Evolutionary conservation across 2,888 invertebrate species (phyloP).

Genomic region (Nymphalis urticae): DNA sequence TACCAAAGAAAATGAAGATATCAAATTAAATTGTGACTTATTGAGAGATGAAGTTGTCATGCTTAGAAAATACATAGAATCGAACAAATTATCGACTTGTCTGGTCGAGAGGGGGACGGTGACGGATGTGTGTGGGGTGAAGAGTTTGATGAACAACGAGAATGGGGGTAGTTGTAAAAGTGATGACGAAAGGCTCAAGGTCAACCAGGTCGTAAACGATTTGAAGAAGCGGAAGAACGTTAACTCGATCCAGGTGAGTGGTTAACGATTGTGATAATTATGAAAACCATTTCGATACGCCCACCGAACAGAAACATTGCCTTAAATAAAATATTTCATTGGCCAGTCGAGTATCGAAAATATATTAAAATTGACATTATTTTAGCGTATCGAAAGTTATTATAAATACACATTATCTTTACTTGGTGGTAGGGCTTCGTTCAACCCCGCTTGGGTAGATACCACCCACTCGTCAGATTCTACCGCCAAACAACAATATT

Average conservation of each 20-base stretch:
- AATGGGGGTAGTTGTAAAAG: constrained; percentile 41
- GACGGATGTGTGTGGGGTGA: constrained; percentile 47
- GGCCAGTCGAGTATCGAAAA: no score
- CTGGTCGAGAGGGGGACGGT: constrained; percentile 55
- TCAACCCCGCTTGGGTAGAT: no score
- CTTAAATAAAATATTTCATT: no score
- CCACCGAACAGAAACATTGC: no score
- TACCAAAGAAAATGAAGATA: constrained; percentile 44
- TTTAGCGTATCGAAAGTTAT: no score
- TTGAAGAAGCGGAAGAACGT: constrained; percentile 70
- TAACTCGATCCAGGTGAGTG: constrained; percentile 61
- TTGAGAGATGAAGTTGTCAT: constrained; percentile 57
- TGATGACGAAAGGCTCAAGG: constrained; percentile 47
- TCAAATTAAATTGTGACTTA: constrained; percentile 53
- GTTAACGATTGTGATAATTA: not conserved
- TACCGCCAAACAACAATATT: no score
- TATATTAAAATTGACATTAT: no score
- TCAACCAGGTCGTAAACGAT: constrained; percentile 63
- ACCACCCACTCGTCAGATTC: no score
- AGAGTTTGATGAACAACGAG: constrained; percentile 55
- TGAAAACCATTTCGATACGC: no score
- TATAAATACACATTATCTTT: no score
- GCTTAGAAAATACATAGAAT: constrained; percentile 56
- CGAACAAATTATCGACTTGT: constrained; percentile 50
- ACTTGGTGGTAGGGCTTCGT: no score